These are phyloP conservation scores for Drosophila lacteicornis DNA, from an alignment of 1,140 invertebrate species.

Conservation along the genomic window DNA sequence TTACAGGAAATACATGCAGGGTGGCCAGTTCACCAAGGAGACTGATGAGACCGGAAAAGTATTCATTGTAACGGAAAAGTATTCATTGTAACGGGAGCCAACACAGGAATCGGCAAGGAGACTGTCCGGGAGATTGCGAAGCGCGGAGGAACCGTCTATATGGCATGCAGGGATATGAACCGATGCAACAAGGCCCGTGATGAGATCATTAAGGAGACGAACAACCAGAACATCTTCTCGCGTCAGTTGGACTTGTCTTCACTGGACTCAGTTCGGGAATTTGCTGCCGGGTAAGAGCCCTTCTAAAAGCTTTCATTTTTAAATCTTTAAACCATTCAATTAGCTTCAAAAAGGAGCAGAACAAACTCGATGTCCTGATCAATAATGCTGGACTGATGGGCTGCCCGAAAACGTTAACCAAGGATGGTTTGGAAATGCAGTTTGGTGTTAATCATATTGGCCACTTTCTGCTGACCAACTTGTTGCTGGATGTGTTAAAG, in stretches of 20 bases:
- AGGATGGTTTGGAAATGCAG: conserved; percentile 95
- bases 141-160: conserved; percentile 91
- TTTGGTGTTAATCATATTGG: conserved; percentile 94
- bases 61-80: conserved; percentile 94
- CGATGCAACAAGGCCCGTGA: conserved; percentile 89
- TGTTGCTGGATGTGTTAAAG: conserved; percentile 92
- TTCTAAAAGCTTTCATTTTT: not conserved
- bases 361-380: conserved; percentile 91
- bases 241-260: conserved; percentile 92
- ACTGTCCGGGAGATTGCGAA: conserved; percentile 90
- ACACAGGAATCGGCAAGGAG: conserved; percentile 95
- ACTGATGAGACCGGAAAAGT: conserved; percentile 89
- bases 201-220: conserved; percentile 91
- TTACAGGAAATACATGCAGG: conserved; percentile 86
- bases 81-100: conserved; percentile 93
- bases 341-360: conserved; percentile 88
- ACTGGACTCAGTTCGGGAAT: conserved; percentile 90
- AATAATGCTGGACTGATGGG: conserved; percentile 96
- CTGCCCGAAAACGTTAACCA: conserved; percentile 88
- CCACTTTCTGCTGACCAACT: conserved; percentile 94
- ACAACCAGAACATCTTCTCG: conserved; percentile 92
- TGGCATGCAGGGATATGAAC: conserved; percentile 92
- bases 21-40: conserved; percentile 85
- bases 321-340: not conserved
- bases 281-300: conserved; percentile 86